These are phyloP conservation scores for Poeciliopsis retropinna DNA, from an alignment of 2,113 vertebrate genomes.

Conservation along the genomic window DNA sequence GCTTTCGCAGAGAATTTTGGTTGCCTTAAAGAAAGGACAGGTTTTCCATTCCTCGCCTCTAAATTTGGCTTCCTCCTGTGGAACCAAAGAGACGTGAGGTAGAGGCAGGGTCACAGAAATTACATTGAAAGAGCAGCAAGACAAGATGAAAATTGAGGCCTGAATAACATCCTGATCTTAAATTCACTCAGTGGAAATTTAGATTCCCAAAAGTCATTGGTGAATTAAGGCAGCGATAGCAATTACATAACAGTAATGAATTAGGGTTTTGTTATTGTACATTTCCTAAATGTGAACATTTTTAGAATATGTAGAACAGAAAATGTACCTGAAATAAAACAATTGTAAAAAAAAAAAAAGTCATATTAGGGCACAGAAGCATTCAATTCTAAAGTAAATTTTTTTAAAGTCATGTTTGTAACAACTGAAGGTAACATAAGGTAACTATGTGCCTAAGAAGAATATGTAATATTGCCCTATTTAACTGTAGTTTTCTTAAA, in stretches of 20 bases:
- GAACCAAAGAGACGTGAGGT: slow-evolving; percentile 52
- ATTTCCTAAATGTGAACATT: no score
- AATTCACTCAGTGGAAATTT: background rate
- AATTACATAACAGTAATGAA: background rate
- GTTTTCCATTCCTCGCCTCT: slow-evolving; percentile 44
- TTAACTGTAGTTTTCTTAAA: no score
- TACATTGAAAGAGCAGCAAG: slow-evolving; percentile 15
- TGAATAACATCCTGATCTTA: background rate
- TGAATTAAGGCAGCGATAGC: background rate
- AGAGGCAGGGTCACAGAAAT: slow-evolving; percentile 55
- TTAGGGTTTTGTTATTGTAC: no score
- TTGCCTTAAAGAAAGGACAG: slow-evolving; percentile 68
- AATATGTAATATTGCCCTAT: no score
- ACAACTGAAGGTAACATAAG: no score
- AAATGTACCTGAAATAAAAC: background rate
- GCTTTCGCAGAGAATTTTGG: slow-evolving; percentile 56
- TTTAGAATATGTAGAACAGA: background rate
- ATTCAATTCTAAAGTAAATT: no score
- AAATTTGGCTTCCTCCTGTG: slow-evolving; percentile 56
- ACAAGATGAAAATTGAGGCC: background rate
- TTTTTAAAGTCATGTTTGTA: no score
- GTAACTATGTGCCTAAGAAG: no score
- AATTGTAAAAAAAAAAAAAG: background rate
- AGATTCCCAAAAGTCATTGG: background rate
- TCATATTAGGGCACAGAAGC: no score